These are phyloP conservation scores for Gopherus flavomarginatus DNA, from an alignment of 2,113 vertebrate genomes.

Conservation along the genomic window DNA sequence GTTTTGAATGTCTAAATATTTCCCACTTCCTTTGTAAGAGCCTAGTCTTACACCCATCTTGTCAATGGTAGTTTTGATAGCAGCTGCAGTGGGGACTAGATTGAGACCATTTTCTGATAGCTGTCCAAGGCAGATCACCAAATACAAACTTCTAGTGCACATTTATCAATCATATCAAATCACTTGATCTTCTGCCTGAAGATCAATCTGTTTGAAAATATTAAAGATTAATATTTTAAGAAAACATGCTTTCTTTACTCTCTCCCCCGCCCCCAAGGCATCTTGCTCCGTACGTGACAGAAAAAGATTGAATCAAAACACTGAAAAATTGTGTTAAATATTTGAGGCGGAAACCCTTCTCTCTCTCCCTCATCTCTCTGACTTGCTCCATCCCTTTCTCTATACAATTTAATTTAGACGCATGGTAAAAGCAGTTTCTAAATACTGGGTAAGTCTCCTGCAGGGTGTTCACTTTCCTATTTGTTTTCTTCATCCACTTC, in stretches of 20 bases:
- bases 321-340: background rate
- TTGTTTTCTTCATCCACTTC: background rate
- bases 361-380: background rate
- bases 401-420: background rate
- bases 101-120: background rate
- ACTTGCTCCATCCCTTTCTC: background rate
- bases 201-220: background rate
- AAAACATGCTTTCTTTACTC: background rate
- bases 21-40: accelerated
- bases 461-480: background rate
- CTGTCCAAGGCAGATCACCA: background rate
- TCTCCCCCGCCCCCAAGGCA: background rate
- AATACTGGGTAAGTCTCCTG: background rate
- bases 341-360: accelerated
- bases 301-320: constrained; percentile 24
- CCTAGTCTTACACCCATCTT: background rate
- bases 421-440: background rate
- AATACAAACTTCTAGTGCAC: background rate
- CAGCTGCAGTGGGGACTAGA: background rate
- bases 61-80: background rate
- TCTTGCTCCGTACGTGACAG: background rate
- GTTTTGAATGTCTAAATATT: background rate
- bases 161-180: background rate
- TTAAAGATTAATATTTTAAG: background rate
- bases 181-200: background rate